Conservation (phyloP, 2,797 vertebrate species). For the Adrianichthys oophorus region DNA sequence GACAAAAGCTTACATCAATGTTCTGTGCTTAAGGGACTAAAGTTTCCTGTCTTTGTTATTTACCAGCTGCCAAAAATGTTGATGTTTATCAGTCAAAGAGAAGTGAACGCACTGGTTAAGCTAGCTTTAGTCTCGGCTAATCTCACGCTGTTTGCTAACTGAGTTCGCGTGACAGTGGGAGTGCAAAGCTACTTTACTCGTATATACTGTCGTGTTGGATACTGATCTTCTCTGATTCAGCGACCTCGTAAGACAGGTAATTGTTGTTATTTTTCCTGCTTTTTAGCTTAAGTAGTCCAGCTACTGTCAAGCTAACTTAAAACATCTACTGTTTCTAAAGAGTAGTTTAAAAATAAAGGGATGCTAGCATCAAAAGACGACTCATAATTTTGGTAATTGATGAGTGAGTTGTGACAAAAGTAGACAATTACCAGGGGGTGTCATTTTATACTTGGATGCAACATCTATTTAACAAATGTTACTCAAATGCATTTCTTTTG, state of each 20-base stretch:
- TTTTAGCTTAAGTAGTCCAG: background rate
- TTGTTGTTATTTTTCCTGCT: slow-evolving; percentile 11
- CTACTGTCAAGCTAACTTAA: background rate
- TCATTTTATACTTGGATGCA: too few relatives aligned
- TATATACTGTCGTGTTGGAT: slow-evolving; percentile 1
- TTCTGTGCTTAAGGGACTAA: too few relatives aligned
- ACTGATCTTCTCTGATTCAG: slow-evolving; percentile 19
- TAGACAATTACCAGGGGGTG: too few relatives aligned
- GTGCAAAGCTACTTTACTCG: slow-evolving; percentile 10
- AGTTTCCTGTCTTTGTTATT: too few relatives aligned
- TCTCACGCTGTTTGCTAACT: slow-evolving; percentile 2
- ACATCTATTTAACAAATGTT: too few relatives aligned
- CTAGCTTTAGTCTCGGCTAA: background rate
- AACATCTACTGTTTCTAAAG: background rate
- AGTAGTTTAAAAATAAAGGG: background rate
- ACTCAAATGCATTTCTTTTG: too few relatives aligned
- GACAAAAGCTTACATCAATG: too few relatives aligned
- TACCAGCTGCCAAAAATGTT: too few relatives aligned
- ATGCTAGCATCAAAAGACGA: too few relatives aligned
- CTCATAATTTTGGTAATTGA: background rate
- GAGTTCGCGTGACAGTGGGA: slow-evolving; percentile 8
- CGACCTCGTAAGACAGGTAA: slow-evolving; percentile 36
- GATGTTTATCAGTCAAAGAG: too few relatives aligned
- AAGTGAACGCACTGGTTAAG: too few relatives aligned
- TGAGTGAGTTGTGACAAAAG: too few relatives aligned